Base-by-base conservation (phyloP, 2,797 vertebrate species). In the Macropodus opercularis region DNA sequence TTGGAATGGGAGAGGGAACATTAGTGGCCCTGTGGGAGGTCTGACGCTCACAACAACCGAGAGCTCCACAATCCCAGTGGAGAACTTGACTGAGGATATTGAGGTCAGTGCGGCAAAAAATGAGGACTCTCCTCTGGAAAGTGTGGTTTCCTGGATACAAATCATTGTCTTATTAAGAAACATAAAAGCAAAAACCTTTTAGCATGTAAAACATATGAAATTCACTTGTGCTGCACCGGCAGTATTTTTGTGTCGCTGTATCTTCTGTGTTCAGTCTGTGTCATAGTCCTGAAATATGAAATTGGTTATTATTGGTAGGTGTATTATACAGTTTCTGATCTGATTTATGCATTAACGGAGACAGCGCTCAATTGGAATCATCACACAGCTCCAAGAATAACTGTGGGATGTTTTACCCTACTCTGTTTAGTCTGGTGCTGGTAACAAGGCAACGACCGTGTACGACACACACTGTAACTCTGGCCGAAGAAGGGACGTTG, bases 61-160 rank as follows among this genome's bases (percentile, higher is more conserved):
- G 79, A 94, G 95, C 13, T 86, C 80, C 5, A 23, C 49, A 24
- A 93, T 96, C 67, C 82, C 87, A 17, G 84, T 98, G 47, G 86
- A 80, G 63, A 90, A 95, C 61, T 82, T 97, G 53, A 84, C 58
- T 0, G 85, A 95, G 29, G 89, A 94, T 27, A 93, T 97, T 11
- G 92, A 97, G 93, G 96, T 98, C 78, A 81, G 72, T 68, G 34
- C 22, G 24, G 2, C 10, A 26, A 12, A 26, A 10, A 15, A 40
- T 6, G 18, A 46, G 18, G 9, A 19, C 27, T 60, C 10, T 43
- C 21, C 24, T 79, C 42, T 44, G 22, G 31, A 53, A 26, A 53
- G 9, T 15, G 21, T 34, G 6, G 36, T 48, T 4, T 17, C 22
- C n/a, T 27, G 8, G 17, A 24, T 7, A 27, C 19, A 23, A 10